Conservation (phyloP, 2,888 invertebrate genomes). For the Priapulus caudatus region DNA sequence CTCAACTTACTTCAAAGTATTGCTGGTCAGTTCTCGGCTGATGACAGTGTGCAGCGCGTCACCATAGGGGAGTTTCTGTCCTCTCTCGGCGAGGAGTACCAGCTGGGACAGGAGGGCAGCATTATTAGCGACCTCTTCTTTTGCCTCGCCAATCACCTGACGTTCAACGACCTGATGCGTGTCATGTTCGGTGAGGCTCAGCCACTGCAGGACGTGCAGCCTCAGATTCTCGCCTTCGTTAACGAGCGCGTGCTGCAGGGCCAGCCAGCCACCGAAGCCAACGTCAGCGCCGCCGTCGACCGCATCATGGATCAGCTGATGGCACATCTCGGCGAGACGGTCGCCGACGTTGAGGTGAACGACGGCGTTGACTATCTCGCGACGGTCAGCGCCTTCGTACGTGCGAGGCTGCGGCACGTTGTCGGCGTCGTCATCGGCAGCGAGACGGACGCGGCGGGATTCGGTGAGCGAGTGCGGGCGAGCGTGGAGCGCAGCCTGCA, state of each 20-base stretch:
- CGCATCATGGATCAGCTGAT: slow-evolving; percentile 41
- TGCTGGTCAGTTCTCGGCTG: too few species aligned
- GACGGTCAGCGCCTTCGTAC: background rate
- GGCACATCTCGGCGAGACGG: slow-evolving; percentile 37
- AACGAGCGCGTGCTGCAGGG: slow-evolving; percentile 40
- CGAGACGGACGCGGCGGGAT: too few species aligned
- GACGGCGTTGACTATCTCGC: slow-evolving; percentile 3
- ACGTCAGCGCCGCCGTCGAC: slow-evolving; percentile 40
- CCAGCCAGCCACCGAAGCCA: slow-evolving; percentile 35
- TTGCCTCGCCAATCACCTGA: slow-evolving; percentile 33
- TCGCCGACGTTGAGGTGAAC: too few species aligned
- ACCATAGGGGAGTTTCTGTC: slow-evolving; percentile 29
- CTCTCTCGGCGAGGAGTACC: slow-evolving; percentile 26
- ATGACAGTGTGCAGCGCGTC: too few species aligned
- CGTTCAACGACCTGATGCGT: slow-evolving; percentile 38
- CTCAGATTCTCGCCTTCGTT: slow-evolving; percentile 43
- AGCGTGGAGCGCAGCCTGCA: background rate
- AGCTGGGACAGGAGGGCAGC: slow-evolving; percentile 30
- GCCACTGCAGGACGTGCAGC: slow-evolving; percentile 41
- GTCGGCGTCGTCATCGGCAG: too few species aligned
- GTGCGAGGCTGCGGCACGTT: too few species aligned
- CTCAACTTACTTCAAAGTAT: too few species aligned
- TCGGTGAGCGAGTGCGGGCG: background rate
- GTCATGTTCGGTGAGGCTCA: slow-evolving; percentile 38
- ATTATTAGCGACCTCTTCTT: slow-evolving; percentile 31